Conservation (phyloP, 2,797 vertebrate species). For the Cuniculus paca region DNA sequence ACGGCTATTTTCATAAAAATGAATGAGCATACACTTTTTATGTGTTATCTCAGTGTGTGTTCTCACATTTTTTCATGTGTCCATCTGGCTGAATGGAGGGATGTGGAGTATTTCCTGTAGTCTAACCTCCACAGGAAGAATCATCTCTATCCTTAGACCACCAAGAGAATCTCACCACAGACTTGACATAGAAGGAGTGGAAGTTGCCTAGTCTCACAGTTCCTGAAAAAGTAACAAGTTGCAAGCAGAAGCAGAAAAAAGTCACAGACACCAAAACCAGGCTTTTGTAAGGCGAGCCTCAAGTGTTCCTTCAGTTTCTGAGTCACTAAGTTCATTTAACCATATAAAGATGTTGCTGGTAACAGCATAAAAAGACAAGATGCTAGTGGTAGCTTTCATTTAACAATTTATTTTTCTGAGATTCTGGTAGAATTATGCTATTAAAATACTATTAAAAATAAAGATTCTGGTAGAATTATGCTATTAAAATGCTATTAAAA, state of each 20-base stretch:
- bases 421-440: background rate
- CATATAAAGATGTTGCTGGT: background rate
- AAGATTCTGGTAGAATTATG: too few relatives aligned
- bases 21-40: constrained; percentile 39
- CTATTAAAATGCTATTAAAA: background rate
- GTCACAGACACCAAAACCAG: background rate
- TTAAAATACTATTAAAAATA: too few relatives aligned
- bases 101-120: constrained; percentile 45
- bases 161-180: background rate
- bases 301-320: constrained; percentile 12
- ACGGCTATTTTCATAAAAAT: constrained; percentile 61
- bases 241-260: background rate
- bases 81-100: background rate
- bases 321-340: background rate
- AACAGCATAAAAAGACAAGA: background rate
- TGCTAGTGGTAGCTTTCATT: background rate
- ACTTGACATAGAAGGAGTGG: too few relatives aligned
- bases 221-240: background rate
- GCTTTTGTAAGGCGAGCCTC: background rate
- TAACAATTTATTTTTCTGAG: background rate
- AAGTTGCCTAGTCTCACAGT: background rate
- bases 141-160: background rate
- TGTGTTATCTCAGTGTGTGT: constrained; percentile 57
- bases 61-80: constrained; percentile 34
- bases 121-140: constrained; percentile 22